A percentile compares a stretch with the other conserved stretches of the same genome.
Conservation (phyloP, 2,113 vertebrate species). For the Gopherus evgoodei region DNA sequence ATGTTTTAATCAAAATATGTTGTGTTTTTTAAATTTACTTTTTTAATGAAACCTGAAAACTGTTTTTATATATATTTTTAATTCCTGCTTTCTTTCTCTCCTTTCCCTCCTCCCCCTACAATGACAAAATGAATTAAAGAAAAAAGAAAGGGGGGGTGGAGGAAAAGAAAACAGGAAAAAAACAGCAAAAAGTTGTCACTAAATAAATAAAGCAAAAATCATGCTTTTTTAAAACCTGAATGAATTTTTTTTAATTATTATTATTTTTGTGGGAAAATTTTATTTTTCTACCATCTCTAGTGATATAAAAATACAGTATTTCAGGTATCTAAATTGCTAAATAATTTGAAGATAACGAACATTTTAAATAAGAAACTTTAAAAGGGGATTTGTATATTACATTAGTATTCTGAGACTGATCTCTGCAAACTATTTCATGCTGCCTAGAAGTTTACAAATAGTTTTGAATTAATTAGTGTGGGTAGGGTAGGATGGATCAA, state of each 20-base stretch:
- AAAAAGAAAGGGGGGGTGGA: neutral
- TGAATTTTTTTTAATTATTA: neutral
- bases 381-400: neutral
- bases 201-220: neutral
- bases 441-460: neutral
- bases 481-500: neutral
- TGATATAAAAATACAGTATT: neutral
- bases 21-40: neutral
- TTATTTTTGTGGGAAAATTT: neutral
- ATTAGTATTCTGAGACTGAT: neutral
- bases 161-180: neutral
- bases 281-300: neutral
- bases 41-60: neutral
- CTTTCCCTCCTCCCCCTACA: neutral
- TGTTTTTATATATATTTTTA: neutral
- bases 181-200: neutral
- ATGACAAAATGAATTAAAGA: neutral
- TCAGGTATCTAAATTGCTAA: neutral
- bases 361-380: neutral
- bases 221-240: neutral
- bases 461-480: neutral
- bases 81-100: neutral
- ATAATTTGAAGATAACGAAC: neutral
- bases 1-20: neutral
- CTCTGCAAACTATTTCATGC: neutral